phyloP scores from a whole-genome alignment of 2,113 vertebrate genomes.

The Hemiscyllium ocellatum region DNA sequence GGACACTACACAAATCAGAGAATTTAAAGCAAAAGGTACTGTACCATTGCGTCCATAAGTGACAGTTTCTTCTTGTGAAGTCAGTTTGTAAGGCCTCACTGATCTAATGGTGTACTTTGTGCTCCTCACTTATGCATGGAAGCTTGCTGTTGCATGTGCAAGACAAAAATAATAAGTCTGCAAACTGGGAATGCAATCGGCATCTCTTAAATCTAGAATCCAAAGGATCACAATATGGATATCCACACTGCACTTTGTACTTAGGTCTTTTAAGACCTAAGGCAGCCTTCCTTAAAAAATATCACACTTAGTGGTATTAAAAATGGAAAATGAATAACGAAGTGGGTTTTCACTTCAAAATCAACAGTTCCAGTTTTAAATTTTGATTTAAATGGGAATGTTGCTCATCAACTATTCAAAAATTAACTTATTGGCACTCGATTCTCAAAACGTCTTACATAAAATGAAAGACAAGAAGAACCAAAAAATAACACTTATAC shows the following conservation, averaged over 20 bases:
- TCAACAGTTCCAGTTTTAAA: conserved; percentile 20
- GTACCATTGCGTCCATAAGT: conserved; percentile 68
- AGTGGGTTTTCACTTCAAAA: neutral
- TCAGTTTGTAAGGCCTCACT: conserved; percentile 71
- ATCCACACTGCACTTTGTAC: conserved; percentile 3
- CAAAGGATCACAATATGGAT: neutral
- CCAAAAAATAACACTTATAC: conserved; percentile 23
- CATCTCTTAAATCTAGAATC: conserved; percentile 21
- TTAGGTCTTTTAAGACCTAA: conserved; percentile 28
- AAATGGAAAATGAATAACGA: conserved; percentile 22
- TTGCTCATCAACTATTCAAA: conserved; percentile 28
- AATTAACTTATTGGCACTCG: conserved; percentile 37
- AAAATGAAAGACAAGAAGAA: conserved; percentile 16
- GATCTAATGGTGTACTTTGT: conserved; percentile 58
- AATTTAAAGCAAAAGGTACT: conserved; percentile 69
- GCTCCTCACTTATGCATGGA: conserved; percentile 33
- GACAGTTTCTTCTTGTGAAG: conserved; percentile 64
- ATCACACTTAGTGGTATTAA: conserved; percentile 35
- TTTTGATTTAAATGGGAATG: conserved; percentile 35
- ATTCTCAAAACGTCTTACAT: conserved; percentile 35
- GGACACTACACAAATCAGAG: conserved; percentile 74
- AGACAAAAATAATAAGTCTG: conserved; percentile 30
- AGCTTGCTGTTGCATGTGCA: conserved; percentile 26
- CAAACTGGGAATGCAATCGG: conserved; percentile 31
- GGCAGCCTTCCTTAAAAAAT: neutral